Percentiles rank a stretch among this genome's conserved stretches.
Conservation (phyloP, 2,888 invertebrate genomes). For the Camptogramma bilineatum region DNA sequence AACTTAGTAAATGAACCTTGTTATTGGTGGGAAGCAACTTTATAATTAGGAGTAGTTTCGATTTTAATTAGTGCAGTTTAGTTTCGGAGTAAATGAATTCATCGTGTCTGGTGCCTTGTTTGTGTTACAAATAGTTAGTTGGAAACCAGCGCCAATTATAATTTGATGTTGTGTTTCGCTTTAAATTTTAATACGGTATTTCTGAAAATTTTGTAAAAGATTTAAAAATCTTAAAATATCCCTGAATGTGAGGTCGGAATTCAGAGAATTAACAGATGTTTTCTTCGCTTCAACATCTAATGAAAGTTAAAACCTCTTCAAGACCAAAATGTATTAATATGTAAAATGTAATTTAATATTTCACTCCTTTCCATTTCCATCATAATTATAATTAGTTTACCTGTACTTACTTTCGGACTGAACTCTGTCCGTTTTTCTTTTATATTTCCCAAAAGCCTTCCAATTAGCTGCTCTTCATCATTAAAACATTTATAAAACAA, state of each 20-base stretch:
- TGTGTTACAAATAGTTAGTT: not conserved
- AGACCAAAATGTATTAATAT: not conserved
- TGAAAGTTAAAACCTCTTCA: not conserved
- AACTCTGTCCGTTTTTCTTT: not conserved
- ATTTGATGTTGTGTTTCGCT: not conserved
- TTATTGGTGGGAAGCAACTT: constrained; percentile 7
- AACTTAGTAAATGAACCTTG: not conserved
- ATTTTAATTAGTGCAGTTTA: constrained; percentile 13
- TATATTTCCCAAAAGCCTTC: not conserved
- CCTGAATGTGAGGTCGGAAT: too few species aligned
- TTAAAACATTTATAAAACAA: constrained; percentile 7
- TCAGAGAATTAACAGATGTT: too few species aligned
- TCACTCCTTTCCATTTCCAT: not conserved
- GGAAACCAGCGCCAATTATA: not conserved
- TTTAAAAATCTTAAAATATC: not conserved
- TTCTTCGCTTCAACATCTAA: too few species aligned
- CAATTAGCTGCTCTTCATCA: constrained; percentile 1
- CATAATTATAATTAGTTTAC: not conserved
- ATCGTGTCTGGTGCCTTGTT: constrained; percentile 7
- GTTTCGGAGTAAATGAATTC: constrained; percentile 3
- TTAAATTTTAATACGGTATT: not conserved
- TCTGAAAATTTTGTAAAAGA: not conserved
- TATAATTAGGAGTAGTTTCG: constrained; percentile 16
- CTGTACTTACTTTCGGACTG: not conserved
- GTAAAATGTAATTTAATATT: not conserved